A percentile compares a stretch with the other conserved stretches of the same genome.
phyloP scores from a whole-genome alignment of 2,797 vertebrate genomes.

The Holocentrus rufus region DNA sequence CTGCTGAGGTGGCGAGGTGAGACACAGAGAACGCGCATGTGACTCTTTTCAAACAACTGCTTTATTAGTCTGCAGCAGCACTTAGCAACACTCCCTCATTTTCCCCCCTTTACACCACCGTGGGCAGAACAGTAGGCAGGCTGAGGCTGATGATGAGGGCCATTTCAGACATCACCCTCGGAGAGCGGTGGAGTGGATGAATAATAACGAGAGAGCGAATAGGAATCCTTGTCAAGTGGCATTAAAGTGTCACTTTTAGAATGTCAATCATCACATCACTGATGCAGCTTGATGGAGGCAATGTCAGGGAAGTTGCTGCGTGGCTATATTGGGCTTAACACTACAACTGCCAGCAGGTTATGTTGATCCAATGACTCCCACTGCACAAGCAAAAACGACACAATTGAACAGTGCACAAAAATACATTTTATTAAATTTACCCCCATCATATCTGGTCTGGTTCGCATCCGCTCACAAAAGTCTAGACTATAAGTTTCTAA shows the following conservation, averaged over 20 bases:
- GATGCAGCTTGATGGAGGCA: constrained; percentile 8
- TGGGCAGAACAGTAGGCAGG: constrained; percentile 31
- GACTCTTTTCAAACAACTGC: constrained; percentile 4
- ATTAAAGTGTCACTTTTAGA: constrained; percentile 63
- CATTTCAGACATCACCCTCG: constrained; percentile 44
- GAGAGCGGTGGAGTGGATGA: constrained; percentile 44
- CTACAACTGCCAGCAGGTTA: background rate
- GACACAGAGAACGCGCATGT: constrained; percentile 4
- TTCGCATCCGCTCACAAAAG: too few relatives aligned
- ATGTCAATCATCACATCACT: constrained; percentile 44
- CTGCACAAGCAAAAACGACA: background rate
- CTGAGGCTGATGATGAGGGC: constrained; percentile 44
- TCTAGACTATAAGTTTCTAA: too few relatives aligned
- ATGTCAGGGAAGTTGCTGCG: constrained; percentile 17
- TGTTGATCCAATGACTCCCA: constrained; percentile 12
- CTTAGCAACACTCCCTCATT: constrained; percentile 38
- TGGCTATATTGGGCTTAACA: background rate
- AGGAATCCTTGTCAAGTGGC: constrained; percentile 68
- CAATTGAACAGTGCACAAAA: background rate
- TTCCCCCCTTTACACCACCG: background rate
- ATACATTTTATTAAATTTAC: too few relatives aligned
- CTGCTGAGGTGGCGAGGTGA: background rate
- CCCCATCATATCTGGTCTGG: too few relatives aligned
- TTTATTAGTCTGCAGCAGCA: constrained; percentile 29
- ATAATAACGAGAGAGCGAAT: constrained; percentile 68